Base-by-base conservation (phyloP, 2,113 vertebrate species). In the Guaruba guarouba region DNA sequence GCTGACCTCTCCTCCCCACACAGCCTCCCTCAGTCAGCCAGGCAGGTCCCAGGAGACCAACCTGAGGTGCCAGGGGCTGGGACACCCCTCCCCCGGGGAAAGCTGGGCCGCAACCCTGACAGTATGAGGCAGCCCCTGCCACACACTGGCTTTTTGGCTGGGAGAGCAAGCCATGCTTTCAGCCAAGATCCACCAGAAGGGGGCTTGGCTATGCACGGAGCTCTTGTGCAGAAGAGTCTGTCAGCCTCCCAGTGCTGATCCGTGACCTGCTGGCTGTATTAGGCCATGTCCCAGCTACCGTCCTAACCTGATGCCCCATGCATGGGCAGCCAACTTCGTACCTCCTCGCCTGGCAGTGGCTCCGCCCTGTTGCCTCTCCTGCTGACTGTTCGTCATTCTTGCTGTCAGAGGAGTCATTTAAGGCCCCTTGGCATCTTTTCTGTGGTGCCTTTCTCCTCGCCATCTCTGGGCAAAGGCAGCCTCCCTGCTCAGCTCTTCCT, bases 401-500 rank as follows among this genome's bases (percentile, higher is more conserved):
- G 2, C 6, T 9, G n/a, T 68, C n/a, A 27, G 39, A 3, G 43
- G 10, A 24, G 39, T 29, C 4, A 5, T 13, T 17, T 29, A 10
- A 24, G 67, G 5, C 16, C 24, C 33, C 33, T 0, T 2, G 18
- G 0, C 3, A 5, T 9, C 3, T 66, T 25, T 4, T 14, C 27
- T 12, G 37, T 13, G 13, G 51, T 66, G 6, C 33, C 17, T 46
- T 85, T 18, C 33, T 59, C 74, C 51, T 91, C 15, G 10, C 28
- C 37, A 51, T 44, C 37, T 24, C 74, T 25, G 17, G 52, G 51
- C 37, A 25, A 31, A 18, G 15, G 9, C 48, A 9, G 37, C 29
- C 71, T 43, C 64, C 0, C 1, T 1, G 2, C 57, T 37, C 57
- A 24, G 64, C 71, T 69, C n/a, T 16, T 2, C 41, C 49, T 55